Conservation (phyloP, 2,113 vertebrate genomes). For the Malurus elegans region DNA sequence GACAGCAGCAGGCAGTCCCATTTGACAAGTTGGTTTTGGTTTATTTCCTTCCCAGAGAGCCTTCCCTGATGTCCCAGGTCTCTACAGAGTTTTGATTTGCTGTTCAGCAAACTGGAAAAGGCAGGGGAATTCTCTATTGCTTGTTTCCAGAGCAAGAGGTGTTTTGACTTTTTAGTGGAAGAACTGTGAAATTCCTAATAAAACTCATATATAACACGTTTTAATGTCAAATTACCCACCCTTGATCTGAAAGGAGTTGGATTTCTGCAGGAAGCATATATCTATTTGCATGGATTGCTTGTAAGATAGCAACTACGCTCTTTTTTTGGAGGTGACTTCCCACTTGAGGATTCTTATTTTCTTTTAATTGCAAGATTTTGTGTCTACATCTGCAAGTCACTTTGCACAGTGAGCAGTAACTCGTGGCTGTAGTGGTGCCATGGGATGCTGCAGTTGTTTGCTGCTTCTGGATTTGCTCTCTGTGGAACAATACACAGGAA, state of each 20-base stretch:
- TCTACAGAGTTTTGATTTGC: constrained; percentile 53
- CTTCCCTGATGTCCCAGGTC: constrained; percentile 22
- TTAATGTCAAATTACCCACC: not conserved
- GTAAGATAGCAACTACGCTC: not conserved
- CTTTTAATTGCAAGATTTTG: constrained; percentile 55
- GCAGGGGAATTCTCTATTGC: not conserved
- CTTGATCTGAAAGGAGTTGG: not conserved
- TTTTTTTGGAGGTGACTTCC: not conserved
- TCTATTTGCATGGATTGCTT: not conserved
- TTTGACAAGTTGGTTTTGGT: constrained; percentile 64
- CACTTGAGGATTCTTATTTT: not conserved
- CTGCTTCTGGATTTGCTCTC: constrained; percentile 72
- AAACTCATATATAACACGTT: not conserved
- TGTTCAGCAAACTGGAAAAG: constrained; percentile 41
- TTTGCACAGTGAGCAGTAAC: constrained; percentile 61
- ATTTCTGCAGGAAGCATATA: not conserved
- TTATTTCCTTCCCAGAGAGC: constrained; percentile 55
- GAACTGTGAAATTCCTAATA: not conserved
- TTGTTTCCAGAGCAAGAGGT: constrained; percentile 33
- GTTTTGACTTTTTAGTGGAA: not conserved
- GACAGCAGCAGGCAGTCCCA: constrained; percentile 58
- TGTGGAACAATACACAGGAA: constrained; percentile 72
- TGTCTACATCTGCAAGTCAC: constrained; percentile 26
- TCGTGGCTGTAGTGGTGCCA: constrained; percentile 60
- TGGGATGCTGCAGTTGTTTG: constrained; percentile 76